phyloP scores from a whole-genome alignment of 92 coral and sea anemone genomes.

The Porites evermanni region DNA sequence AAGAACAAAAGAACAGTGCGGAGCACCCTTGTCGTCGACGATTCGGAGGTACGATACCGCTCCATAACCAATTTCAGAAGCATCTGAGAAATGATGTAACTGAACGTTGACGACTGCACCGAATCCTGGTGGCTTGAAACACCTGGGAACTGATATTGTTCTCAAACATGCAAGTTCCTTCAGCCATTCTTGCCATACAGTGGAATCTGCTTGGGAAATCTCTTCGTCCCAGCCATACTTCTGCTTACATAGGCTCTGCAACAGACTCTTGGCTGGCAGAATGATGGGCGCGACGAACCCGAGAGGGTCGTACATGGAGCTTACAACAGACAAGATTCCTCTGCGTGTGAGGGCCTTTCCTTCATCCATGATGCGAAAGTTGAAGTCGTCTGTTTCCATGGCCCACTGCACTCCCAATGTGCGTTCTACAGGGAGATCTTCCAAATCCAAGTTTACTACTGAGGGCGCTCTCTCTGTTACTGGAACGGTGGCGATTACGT shows the following conservation, averaged over 20 bases:
- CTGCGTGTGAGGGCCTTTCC: conserved; percentile 31
- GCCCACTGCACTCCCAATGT: conserved; percentile 51
- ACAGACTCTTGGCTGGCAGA: background rate
- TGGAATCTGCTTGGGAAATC: conserved; percentile 8
- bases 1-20: conserved; percentile 14
- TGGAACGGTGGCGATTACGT: conserved; percentile 41
- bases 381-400: conserved; percentile 28
- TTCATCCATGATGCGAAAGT: conserved; percentile 21
- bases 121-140: conserved; percentile 38
- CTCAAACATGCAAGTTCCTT: conserved; percentile 8
- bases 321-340: conserved; percentile 49
- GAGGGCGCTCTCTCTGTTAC: conserved; percentile 17
- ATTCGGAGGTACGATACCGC: conserved; percentile 43
- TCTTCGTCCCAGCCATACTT: conserved; percentile 48
- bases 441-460: conserved; percentile 38
- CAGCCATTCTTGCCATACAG: conserved; percentile 32
- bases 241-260: conserved; percentile 34
- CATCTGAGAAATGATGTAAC: conserved; percentile 38
- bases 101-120: conserved; percentile 7
- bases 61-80: conserved; percentile 47
- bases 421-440: conserved; percentile 32
- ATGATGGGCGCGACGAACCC: conserved; percentile 45
- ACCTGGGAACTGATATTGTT: conserved; percentile 16
- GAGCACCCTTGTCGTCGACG: conserved; percentile 12
- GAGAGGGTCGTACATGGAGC: conserved; percentile 54